These are phyloP conservation scores for Sphaerophoria rueppellii DNA, from an alignment of 2,888 invertebrate genomes.

Conservation along the genomic window DNA sequence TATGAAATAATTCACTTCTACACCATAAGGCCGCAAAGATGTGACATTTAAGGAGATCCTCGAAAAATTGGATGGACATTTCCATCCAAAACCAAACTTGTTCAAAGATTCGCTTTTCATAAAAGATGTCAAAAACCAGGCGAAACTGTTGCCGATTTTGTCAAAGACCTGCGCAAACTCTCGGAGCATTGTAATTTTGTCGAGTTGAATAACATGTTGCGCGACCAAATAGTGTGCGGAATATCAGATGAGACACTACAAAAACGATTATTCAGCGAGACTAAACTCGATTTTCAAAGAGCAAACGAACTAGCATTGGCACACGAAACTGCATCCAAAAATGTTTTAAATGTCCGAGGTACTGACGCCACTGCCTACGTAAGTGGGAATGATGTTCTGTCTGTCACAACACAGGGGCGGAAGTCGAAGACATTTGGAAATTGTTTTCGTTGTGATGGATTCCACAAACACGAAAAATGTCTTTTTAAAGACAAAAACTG, in stretches of 20 bases:
- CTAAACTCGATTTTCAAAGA: constrained; percentile 32
- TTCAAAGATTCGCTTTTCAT: constrained; percentile 13
- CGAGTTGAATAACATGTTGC: constrained; percentile 38
- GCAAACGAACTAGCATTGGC: constrained; percentile 32
- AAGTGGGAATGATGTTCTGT: too few relatives aligned
- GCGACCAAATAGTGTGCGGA: constrained; percentile 28
- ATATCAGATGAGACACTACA: constrained; percentile 10
- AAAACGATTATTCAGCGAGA: constrained; percentile 30
- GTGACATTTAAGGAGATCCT: constrained; percentile 8
- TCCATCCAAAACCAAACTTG: constrained; percentile 18
- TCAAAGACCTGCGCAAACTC: constrained; percentile 4
- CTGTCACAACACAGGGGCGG: too few relatives aligned
- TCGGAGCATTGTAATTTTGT: constrained; percentile 39
- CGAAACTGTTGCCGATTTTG: background rate
- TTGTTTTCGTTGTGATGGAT: constrained; percentile 30
- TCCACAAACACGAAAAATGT: constrained; percentile 15
- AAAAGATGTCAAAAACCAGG: constrained; percentile 14
- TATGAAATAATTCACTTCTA: constrained; percentile 11
- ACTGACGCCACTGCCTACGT: background rate
- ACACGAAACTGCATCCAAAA: constrained; percentile 13
- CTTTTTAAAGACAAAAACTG: constrained; percentile 16
- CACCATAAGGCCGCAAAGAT: background rate
- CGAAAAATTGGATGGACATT: constrained; percentile 22
- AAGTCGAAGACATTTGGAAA: background rate
- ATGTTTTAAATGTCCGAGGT: constrained; percentile 3